phyloP scores from a whole-genome alignment of 2,888 invertebrate genomes.

The Harpalus rufipes region DNA sequence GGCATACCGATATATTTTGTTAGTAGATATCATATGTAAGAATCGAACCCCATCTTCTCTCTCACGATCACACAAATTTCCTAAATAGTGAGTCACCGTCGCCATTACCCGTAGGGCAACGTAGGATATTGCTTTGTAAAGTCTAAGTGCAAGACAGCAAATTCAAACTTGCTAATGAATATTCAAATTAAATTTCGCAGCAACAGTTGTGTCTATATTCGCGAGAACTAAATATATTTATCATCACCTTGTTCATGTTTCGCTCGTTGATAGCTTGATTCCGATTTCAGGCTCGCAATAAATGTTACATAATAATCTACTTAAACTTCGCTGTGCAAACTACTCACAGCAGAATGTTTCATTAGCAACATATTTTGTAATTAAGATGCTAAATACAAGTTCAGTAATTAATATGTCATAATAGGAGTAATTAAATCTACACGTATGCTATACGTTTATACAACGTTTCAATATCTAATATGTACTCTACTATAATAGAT shows the following conservation, averaged over 20 bases:
- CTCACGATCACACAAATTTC: too few relatives aligned
- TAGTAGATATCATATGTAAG: too few relatives aligned
- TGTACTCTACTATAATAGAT: background rate
- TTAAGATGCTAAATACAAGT: conserved; percentile 15
- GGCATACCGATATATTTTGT: too few relatives aligned
- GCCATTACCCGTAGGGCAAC: background rate
- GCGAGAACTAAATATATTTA: conserved; percentile 6
- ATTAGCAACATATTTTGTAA: conserved; percentile 19
- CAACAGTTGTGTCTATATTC: conserved; percentile 5
- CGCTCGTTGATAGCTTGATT: background rate
- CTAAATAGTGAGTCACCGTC: too few relatives aligned
- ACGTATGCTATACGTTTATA: background rate
- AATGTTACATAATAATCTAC: conserved; percentile 29
- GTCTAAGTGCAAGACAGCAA: conserved; percentile 4
- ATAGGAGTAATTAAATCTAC: conserved; percentile 11
- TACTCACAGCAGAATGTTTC: background rate
- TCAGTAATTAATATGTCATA: conserved; percentile 24
- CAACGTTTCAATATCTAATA: background rate
- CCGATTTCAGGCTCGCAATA: conserved; percentile 15
- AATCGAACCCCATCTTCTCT: too few relatives aligned
- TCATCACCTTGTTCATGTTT: background rate
- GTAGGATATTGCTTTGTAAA: background rate
- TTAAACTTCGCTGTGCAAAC: conserved; percentile 4
- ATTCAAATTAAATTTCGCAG: conserved; percentile 25
- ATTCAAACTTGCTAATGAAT: conserved; percentile 1